These are phyloP conservation scores for Acanthornis magna DNA, from an alignment of 2,797 vertebrate species.

Conservation along the genomic window DNA sequence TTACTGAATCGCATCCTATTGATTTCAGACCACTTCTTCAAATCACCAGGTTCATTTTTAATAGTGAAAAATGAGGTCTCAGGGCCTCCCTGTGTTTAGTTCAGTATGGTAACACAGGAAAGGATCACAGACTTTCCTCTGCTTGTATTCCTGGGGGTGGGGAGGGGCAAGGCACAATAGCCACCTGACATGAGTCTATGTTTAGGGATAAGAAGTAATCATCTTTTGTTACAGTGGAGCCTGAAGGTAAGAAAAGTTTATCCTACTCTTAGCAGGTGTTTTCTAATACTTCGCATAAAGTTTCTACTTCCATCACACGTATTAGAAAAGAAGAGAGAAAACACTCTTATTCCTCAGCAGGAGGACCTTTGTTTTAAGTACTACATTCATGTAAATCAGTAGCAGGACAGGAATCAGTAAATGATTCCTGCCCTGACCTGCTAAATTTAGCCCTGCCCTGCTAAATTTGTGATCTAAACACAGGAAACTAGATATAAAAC, in stretches of 20 bases:
- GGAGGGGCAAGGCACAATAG: not conserved
- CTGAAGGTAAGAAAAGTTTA: not conserved
- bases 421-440: not conserved
- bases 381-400: not conserved
- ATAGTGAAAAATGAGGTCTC: conserved; percentile 32
- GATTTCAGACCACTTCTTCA: conserved; percentile 37
- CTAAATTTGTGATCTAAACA: not conserved
- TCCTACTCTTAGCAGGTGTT: not conserved
- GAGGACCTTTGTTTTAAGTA: not conserved
- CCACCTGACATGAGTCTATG: not conserved
- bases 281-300: not conserved
- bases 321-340: not conserved
- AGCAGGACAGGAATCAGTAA: not conserved
- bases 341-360: not conserved
- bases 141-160: not conserved
- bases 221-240: not conserved
- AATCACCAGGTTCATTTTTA: conserved; percentile 32
- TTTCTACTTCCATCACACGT: not conserved
- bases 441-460: not conserved
- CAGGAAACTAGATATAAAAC: not conserved
- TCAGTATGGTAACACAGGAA: not conserved
- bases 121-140: not conserved
- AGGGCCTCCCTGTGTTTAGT: not conserved
- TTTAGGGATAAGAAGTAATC: not conserved
- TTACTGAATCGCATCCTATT: conserved; percentile 36